A percentile compares a stretch with the other conserved stretches of the same genome.
Conservation (phyloP, 2,113 vertebrate genomes). For the Athene cunicularia region DNA sequence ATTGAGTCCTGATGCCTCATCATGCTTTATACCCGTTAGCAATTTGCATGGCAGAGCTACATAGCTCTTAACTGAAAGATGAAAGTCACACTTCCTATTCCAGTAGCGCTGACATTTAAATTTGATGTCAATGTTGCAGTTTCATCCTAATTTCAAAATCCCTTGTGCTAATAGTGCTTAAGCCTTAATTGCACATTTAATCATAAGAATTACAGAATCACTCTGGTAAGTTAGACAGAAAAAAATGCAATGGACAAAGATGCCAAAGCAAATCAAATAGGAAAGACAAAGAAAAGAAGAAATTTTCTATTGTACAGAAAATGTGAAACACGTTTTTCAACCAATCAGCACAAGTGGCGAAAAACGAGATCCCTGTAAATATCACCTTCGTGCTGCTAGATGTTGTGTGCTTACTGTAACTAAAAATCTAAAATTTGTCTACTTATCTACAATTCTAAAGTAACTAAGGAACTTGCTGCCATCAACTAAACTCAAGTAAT, state of each 20-base stretch:
- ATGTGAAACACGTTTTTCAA: background rate
- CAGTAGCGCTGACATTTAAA: background rate
- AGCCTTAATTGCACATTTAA: slow-evolving; percentile 53
- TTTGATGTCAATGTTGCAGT: background rate
- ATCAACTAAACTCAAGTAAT: background rate
- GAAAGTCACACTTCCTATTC: background rate
- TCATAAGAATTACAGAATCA: background rate
- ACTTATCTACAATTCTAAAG: background rate
- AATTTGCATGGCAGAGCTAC: background rate
- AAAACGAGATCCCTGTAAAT: background rate
- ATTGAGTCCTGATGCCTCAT: background rate
- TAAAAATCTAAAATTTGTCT: background rate
- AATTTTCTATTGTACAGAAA: background rate
- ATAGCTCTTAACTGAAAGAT: background rate
- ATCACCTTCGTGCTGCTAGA: background rate
- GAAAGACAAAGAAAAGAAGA: background rate
- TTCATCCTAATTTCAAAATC: background rate
- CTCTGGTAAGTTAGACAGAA: background rate
- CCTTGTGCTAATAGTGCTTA: background rate
- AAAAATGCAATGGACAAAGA: background rate
- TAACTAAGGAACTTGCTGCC: background rate
- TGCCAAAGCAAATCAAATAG: background rate
- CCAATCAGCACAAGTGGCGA: background rate
- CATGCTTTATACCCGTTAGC: background rate
- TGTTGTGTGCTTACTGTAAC: background rate